Evolutionary conservation across 1,140 invertebrate genomes (phyloP), one percentile per base, ranked within the genome.

Genomic region (Drosophila punjabiensis): DNA sequence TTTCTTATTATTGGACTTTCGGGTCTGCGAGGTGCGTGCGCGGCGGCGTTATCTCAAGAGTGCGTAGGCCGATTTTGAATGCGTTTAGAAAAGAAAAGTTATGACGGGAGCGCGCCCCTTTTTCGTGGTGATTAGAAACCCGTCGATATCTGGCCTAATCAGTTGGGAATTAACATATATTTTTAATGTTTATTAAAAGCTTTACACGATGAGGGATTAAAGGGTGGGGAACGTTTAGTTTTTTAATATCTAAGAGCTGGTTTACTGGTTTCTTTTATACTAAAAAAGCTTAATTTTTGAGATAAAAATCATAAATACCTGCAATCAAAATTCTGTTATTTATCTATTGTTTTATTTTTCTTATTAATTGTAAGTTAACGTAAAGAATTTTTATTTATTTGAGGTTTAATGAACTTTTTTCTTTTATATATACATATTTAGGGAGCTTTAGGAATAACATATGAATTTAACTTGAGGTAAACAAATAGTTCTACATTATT

Each of bases 51-150:
- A 90, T 90, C 85, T 82, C 9, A 43, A 53, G 45, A 68, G 47
- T 89, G 85, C 81, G 84, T 88, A 89, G 85, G 81, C 81, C 76
- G 43, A 24, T 24, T 56, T 48, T 45, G 50, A 69, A 76, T 76
- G 81, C 75, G 79, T 86, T 84, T 82, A 79, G 86, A 90, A 89
- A 89, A 79, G 75, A 89, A 89, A 90, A 89, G 85, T 89, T 81
- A 85, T 89, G 41, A 24, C 41, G 18, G 24, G 56, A 61, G 48
- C 68, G 63, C 47, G 28, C 70, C 47, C 50, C 43, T 35, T 52
- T 59, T 58, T 50, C 9, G 5, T 2, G 16, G 37, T 47, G 67
- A 67, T 82, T 73, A 65, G 64, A 41, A 64, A 58, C 16, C 7
- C 37, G 24, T 45, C 48, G 50, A 69, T 69, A 56, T 39, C 64